These are phyloP conservation scores for Nomada lathburiana DNA, from an alignment of 2,888 invertebrate species.

Conservation along the genomic window DNA sequence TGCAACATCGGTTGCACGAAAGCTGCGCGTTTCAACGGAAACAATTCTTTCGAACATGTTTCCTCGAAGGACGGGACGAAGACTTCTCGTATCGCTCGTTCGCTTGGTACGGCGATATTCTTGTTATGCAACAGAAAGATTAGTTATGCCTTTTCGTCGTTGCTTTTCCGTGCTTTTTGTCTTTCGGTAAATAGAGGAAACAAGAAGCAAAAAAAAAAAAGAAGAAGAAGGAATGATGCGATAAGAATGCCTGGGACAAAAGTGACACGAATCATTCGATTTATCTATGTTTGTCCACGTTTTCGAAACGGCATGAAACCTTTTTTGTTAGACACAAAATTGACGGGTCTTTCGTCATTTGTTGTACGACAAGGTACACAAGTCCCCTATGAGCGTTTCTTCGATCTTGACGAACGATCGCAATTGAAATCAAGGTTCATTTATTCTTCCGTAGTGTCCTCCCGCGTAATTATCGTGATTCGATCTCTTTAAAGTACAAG, in stretches of 20 bases:
- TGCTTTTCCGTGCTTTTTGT: constrained; percentile 44
- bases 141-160: constrained; percentile 55
- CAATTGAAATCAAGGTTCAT: constrained; percentile 36
- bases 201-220: not conserved
- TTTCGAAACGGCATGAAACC: not conserved
- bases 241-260: not conserved
- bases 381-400: constrained; percentile 27
- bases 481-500: constrained; percentile 20
- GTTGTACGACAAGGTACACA: not conserved
- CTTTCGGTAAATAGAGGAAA: constrained; percentile 1
- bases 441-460: constrained; percentile 18
- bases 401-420: constrained; percentile 42
- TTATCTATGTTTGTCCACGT: not conserved
- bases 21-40: constrained; percentile 9
- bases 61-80: constrained; percentile 52
- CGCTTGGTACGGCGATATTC: constrained; percentile 60
- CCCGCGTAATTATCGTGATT: constrained; percentile 12
- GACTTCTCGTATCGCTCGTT: constrained; percentile 63
- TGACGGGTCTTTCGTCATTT: not conserved
- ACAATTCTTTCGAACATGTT: constrained; percentile 49
- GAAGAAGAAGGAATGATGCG: not conserved
- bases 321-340: not conserved
- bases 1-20: constrained; percentile 4
- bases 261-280: not conserved
- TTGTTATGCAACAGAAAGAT: constrained; percentile 66